Conservation (phyloP, 2,113 vertebrate genomes). For the Nannospalax galili region DNA sequence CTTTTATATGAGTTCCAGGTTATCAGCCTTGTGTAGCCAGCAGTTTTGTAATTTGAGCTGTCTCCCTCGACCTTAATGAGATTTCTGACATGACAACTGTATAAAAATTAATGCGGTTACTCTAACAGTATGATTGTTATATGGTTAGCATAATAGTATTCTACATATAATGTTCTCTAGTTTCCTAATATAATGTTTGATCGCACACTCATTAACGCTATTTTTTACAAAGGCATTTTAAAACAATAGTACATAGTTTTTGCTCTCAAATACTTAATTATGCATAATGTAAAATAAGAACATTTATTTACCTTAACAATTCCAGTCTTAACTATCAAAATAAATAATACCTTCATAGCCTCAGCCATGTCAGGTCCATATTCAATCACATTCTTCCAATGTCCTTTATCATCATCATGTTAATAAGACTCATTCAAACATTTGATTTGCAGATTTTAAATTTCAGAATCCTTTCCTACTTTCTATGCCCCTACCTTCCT, state of each 20-base stretch:
- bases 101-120: background rate
- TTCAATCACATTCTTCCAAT: background rate
- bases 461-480: background rate
- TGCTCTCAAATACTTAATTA: background rate
- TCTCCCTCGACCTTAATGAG: background rate
- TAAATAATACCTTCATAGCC: background rate
- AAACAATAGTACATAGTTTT: background rate
- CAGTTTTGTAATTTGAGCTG: no score
- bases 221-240: slow-evolving; percentile 13
- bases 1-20: background rate
- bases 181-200: background rate
- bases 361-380: background rate
- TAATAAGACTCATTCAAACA: background rate
- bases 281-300: background rate
- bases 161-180: no score
- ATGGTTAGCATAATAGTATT: background rate
- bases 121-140: background rate
- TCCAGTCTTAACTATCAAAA: background rate
- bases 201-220: background rate
- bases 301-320: background rate
- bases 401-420: background rate
- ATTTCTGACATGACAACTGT: background rate
- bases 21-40: background rate
- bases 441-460: background rate
- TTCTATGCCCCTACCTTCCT: background rate